Base-by-base conservation (phyloP, 2,888 invertebrate genomes). In the Eudasyphora cyanicolor region DNA sequence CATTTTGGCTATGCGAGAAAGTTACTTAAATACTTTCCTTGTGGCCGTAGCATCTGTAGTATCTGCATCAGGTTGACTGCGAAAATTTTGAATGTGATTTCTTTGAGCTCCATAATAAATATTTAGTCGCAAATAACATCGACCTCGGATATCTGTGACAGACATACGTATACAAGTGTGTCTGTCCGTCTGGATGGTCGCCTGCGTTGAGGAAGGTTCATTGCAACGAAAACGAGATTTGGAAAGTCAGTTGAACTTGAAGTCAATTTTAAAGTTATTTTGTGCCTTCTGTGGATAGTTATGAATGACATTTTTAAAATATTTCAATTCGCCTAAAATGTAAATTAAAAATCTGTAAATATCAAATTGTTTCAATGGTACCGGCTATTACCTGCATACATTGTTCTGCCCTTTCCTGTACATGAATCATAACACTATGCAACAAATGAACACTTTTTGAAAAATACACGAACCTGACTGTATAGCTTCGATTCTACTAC, bases 21-120 rank as follows among this genome's bases (percentile, higher is more conserved):
- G 84, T 84, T 84, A 67, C 60, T 80, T 80, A 74, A 83, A 82
- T 45, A 42, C 57, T 75, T 80, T 70, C 77, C 77, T 80, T 54
- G 70, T 45, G 70, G 69, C 74, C 3, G 29, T 17, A 29, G 29
- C 35, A 62, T 10, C 10, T 35, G n/a, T n/a, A n/a, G n/a, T n/a
- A n/a, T n/a, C n/a, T 35, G 24, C 24, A 24, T 21, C 67, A 81
- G 78, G 67, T 84, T 84, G 75, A 76, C 78, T 81, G 73, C 27
- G 71, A 78, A 80, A 60, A 73, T 73, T 64, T 35, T 64, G 17
- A 75, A 51, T 76, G 71, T 71, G 69, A 51, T 74, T 77, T 60
- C 70, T 51, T 51, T 51, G 21, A 21, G 51, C 51, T 51, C 51
- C 19, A 51, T 51, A 51, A 51, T n/a, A n/a, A n/a, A n/a, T 51